Conservation (phyloP, 2,888 invertebrate genomes). For the Syrphus vitripennis region DNA sequence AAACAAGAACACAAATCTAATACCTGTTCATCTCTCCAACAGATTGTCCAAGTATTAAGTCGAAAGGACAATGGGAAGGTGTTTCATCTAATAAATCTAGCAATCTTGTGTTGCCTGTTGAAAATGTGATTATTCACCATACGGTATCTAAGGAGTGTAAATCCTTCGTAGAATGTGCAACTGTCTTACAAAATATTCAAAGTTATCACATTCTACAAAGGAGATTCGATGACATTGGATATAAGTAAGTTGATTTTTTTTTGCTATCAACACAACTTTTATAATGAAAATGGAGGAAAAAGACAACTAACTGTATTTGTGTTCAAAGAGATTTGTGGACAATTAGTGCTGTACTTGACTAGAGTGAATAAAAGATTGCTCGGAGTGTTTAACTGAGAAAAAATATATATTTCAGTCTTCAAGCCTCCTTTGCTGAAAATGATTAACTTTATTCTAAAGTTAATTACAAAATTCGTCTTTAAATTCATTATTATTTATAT, state of each 20-base stretch:
- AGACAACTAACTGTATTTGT: too few relatives aligned
- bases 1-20: neutral
- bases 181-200: conserved; percentile 82
- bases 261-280: too few relatives aligned
- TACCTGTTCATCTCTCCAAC: neutral
- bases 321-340: too few relatives aligned
- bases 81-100: conserved; percentile 81
- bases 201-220: conserved; percentile 82
- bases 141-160: conserved; percentile 82
- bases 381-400: too few relatives aligned
- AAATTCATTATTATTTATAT: too few relatives aligned
- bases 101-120: conserved; percentile 83
- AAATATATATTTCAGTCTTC: too few relatives aligned
- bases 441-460: too few relatives aligned
- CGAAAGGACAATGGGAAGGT: conserved; percentile 84
- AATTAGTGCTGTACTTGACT: too few relatives aligned
- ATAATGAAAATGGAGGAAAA: too few relatives aligned
- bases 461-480: too few relatives aligned
- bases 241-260: conserved; percentile 81
- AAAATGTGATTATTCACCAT: conserved; percentile 84
- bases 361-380: too few relatives aligned
- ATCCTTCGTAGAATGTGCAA: conserved; percentile 80
- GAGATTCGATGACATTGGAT: conserved; percentile 83
- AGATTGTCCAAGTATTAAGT: conserved; percentile 83
- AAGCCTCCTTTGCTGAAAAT: too few relatives aligned